Conservation (phyloP, 2,797 vertebrate genomes). For the Astyanax mexicanus region DNA sequence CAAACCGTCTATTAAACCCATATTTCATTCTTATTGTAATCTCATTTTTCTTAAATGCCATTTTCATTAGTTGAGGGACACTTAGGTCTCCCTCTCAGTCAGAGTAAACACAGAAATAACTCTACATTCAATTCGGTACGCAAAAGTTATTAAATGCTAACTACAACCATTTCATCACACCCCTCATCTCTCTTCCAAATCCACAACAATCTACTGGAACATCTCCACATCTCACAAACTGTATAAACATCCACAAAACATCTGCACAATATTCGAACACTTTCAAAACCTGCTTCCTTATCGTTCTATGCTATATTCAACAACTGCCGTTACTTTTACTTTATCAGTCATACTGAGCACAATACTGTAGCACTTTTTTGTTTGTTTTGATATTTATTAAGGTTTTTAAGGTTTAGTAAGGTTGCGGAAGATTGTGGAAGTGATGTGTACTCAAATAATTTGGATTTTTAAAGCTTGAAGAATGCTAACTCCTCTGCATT, state of each 20-base stretch:
- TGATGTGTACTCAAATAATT: neutral
- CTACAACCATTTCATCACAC: neutral
- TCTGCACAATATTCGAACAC: neutral
- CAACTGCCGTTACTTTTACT: neutral
- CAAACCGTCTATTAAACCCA: neutral
- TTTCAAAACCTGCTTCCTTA: neutral
- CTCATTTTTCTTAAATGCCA: too few species aligned
- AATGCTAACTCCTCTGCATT: too few species aligned
- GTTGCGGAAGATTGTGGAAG: neutral
- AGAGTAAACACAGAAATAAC: neutral
- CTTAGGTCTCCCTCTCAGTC: neutral
- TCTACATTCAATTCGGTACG: constrained; percentile 25
- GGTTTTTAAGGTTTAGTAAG: neutral
- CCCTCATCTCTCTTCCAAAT: constrained; percentile 1
- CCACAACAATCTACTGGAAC: neutral
- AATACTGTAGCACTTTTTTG: neutral
- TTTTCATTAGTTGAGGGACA: neutral
- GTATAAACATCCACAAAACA: neutral
- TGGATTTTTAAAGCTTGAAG: too few species aligned
- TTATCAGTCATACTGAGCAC: neutral
- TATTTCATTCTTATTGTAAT: neutral
- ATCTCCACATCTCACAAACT: neutral
- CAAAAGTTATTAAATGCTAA: neutral
- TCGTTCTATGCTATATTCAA: neutral
- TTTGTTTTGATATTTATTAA: neutral